phyloP scores from a whole-genome alignment of 2,113 vertebrate genomes.

The Caretta caretta region DNA sequence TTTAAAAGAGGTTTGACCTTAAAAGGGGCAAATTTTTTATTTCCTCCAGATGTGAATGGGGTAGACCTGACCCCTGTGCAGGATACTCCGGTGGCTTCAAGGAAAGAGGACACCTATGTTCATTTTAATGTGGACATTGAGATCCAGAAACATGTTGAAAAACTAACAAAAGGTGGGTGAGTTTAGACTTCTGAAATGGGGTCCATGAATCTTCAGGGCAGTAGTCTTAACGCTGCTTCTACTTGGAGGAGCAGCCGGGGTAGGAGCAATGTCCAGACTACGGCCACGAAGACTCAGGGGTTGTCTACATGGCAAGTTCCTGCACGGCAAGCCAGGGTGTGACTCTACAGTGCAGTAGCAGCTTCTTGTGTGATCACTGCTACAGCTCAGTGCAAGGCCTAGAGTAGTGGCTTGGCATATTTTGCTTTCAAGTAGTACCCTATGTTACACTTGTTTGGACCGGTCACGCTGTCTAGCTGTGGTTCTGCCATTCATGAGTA shows the following conservation, averaged over 20 bases:
- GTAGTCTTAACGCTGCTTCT: not conserved
- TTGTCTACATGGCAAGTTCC: not conserved
- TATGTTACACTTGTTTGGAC: not conserved
- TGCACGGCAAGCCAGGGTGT: not conserved
- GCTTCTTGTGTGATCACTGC: not conserved
- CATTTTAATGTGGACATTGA: constrained; percentile 96
- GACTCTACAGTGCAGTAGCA: not conserved
- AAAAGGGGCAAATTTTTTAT: constrained; percentile 10
- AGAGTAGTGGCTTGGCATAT: not conserved
- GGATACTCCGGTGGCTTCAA: constrained; percentile 94
- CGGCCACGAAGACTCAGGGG: not conserved
- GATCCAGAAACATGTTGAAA: constrained; percentile 97
- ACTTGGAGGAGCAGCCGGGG: not conserved
- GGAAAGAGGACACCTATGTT: constrained; percentile 95
- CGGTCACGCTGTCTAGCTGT: not conserved
- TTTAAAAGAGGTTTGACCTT: not conserved
- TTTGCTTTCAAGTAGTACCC: not conserved
- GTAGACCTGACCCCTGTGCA: constrained; percentile 95
- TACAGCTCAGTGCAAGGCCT: not conserved
- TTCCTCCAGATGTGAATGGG: constrained; percentile 89
- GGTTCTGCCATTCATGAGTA: not conserved
- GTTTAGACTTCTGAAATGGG: not conserved
- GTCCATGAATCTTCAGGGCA: not conserved
- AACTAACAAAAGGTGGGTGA: constrained; percentile 93
- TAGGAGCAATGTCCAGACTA: not conserved